Percentiles rank a stretch among this genome's conserved stretches.
These are phyloP conservation scores for Verasper variegatus DNA, from an alignment of 2,113 vertebrate genomes.

Conservation along the genomic window DNA sequence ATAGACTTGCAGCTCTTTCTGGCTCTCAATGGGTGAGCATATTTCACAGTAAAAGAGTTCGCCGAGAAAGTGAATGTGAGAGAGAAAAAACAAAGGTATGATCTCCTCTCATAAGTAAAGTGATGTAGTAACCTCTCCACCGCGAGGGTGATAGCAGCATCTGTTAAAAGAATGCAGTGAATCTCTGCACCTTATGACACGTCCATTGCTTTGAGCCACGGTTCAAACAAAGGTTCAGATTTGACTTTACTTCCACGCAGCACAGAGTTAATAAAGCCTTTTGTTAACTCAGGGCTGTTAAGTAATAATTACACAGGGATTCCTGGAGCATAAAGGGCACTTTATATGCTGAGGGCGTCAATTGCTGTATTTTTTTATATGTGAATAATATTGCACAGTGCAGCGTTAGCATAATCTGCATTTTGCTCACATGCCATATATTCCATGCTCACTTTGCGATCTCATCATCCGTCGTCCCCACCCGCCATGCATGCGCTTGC, in stretches of 20 bases:
- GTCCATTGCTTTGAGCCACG: conserved; percentile 73
- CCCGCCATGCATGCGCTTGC: neutral
- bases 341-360: conserved; percentile 53
- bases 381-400: conserved; percentile 31
- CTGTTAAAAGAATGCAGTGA: conserved; percentile 27
- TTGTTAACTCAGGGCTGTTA: conserved; percentile 73
- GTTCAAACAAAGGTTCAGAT: conserved; percentile 77
- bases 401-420: conserved; percentile 22
- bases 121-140: neutral
- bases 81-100: conserved; percentile 10
- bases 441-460: conserved; percentile 59
- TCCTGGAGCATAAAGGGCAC: conserved; percentile 66
- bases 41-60: neutral
- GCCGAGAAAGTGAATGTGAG: neutral
- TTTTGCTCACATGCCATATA: conserved; percentile 34
- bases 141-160: conserved; percentile 22
- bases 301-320: conserved; percentile 74
- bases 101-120: neutral
- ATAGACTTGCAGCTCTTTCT: neutral
- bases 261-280: conserved; percentile 69
- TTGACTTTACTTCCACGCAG: conserved; percentile 48
- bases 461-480: conserved; percentile 45
- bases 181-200: conserved; percentile 45
- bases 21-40: neutral
- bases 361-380: conserved; percentile 3